Evolutionary conservation across 2,797 vertebrate species (phyloP).

Genomic region (Apogon hyalosoma): DNA sequence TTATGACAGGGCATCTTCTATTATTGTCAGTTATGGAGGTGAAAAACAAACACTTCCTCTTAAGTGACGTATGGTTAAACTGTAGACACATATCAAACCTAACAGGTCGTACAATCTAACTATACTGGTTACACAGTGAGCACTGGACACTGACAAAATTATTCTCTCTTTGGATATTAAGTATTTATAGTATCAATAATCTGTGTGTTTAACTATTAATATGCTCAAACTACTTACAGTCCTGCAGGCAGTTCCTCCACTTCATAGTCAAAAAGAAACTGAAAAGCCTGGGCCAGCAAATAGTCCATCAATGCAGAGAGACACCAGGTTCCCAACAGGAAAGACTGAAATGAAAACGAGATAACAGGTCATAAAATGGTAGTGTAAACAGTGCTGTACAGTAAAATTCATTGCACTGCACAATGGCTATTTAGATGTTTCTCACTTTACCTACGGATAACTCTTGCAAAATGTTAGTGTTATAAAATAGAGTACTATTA

Average conservation of each 20-base stretch:
- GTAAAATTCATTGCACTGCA: too few species aligned
- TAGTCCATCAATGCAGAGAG: slow-evolving; percentile 91
- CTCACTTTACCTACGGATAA: too few species aligned
- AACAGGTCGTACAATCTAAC: too few species aligned
- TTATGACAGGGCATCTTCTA: slow-evolving; percentile 4
- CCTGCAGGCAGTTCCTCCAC: slow-evolving; percentile 92
- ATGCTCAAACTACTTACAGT: slow-evolving; percentile 87
- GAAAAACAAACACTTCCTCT: slow-evolving; percentile 12
- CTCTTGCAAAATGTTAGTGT: too few species aligned
- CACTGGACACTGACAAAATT: background rate
- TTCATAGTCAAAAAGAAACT: slow-evolving; percentile 86
- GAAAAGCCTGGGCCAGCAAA: slow-evolving; percentile 86
- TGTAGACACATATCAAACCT: background rate
- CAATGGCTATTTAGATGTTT: too few species aligned
- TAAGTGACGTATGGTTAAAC: background rate
- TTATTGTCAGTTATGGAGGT: slow-evolving; percentile 11
- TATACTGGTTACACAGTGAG: slow-evolving; percentile 4
- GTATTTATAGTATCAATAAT: background rate
- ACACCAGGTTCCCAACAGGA: slow-evolving; percentile 92
- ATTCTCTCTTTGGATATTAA: background rate
- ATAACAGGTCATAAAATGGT: background rate
- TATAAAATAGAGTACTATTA: too few species aligned
- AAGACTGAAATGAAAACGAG: slow-evolving; percentile 85
- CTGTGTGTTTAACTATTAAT: background rate
- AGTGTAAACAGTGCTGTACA: too few species aligned